Conservation (phyloP, 2,113 vertebrate genomes). For the Ammospiza nelsoni region DNA sequence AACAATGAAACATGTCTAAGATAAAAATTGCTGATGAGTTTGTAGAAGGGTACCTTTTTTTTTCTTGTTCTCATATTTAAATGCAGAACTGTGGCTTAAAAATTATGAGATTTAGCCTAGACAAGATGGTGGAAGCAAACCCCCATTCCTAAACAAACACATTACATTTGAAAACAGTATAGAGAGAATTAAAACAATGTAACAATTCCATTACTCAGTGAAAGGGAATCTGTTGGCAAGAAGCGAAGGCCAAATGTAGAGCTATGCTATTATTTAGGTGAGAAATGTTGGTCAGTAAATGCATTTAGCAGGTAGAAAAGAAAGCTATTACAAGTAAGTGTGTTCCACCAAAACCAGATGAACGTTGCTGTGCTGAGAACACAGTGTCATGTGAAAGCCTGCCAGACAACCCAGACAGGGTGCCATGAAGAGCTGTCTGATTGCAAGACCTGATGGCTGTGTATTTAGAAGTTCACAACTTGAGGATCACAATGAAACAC, state of each 20-base stretch:
- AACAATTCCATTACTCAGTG: not conserved
- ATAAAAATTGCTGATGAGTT: not conserved
- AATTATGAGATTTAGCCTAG: not conserved
- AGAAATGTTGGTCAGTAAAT: not conserved
- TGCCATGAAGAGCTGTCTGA: constrained; percentile 1
- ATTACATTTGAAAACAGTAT: not conserved
- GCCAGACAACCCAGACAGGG: constrained; percentile 1
- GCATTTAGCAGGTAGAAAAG: not conserved
- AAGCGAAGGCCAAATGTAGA: not conserved
- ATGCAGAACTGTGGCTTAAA: not conserved
- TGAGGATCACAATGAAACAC: not conserved
- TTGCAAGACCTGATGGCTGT: constrained; percentile 1
- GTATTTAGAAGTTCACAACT: constrained; percentile 31
- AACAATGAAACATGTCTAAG: not conserved
- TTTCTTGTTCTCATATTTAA: not conserved
- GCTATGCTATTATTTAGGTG: not conserved
- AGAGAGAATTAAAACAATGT: not conserved
- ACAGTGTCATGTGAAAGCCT: constrained; percentile 17
- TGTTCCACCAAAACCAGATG: not conserved
- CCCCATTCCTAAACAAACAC: not conserved
- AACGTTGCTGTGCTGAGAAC: constrained; percentile 31
- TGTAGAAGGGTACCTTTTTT: not conserved
- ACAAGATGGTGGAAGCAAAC: not conserved
- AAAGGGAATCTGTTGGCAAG: not conserved
- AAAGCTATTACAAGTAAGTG: not conserved